Percentiles rank a stretch among this genome's conserved stretches.
These are phyloP conservation scores for Rhinoptilus africanus DNA, from an alignment of 2,113 vertebrate species.

Conservation along the genomic window DNA sequence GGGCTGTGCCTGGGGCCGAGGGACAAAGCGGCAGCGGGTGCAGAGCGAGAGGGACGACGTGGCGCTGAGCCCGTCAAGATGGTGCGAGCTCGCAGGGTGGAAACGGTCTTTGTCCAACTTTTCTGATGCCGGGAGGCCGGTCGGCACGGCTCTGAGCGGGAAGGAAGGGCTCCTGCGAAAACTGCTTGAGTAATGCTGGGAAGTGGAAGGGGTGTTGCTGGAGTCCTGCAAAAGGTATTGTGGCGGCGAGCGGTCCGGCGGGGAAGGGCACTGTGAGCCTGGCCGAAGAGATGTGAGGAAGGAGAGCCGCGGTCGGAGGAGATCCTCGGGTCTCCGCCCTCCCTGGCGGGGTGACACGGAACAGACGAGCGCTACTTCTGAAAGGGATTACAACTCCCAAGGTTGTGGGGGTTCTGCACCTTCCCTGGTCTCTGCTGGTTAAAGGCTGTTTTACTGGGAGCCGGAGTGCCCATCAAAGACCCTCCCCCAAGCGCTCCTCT, in stretches of 20 bases:
- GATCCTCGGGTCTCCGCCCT: neutral
- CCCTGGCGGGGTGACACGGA: neutral
- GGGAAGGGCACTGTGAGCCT: neutral
- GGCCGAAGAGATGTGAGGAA: neutral
- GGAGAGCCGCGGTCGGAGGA: neutral
- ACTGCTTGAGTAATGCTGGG: neutral
- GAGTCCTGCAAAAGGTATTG: constrained; percentile 7
- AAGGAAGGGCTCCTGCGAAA: neutral
- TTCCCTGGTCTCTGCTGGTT: neutral
- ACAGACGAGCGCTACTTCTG: neutral
- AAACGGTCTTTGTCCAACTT: constrained; percentile 40
- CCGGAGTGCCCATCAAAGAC: neutral
- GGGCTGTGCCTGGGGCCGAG: neutral
- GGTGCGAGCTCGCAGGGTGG: neutral
- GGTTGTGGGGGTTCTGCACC: neutral
- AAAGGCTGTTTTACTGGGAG: neutral
- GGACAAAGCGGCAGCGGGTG: neutral
- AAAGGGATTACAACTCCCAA: neutral
- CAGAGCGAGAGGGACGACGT: neutral
- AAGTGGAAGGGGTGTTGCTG: neutral
- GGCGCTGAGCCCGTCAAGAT: neutral
- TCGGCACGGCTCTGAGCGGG: neutral
- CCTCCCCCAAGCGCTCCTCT: neutral
- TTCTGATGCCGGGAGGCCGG: neutral
- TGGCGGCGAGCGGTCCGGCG: neutral